Conservation (phyloP, 1,140 invertebrate species). For the Bombus picipes region DNA sequence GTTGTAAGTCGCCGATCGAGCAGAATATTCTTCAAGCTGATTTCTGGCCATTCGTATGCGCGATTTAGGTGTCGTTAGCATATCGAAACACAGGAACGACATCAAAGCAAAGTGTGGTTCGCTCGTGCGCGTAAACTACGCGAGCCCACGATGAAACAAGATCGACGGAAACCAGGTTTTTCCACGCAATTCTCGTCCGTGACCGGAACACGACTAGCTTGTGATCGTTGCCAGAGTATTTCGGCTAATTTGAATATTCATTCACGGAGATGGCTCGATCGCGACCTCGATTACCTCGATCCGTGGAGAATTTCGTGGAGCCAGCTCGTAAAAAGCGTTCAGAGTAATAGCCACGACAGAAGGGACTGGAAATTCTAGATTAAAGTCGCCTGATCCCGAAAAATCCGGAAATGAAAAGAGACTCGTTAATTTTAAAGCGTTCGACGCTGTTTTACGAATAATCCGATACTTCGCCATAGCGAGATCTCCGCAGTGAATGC, state of each 20-base stretch:
- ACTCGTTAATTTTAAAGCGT: background rate
- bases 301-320: background rate
- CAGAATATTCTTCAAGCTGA: background rate
- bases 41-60: background rate
- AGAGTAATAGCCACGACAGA: background rate
- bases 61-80: background rate
- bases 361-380: background rate
- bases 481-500: background rate
- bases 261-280: background rate
- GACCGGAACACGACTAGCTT: background rate
- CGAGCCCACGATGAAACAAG: background rate
- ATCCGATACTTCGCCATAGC: background rate
- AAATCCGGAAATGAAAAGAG: background rate
- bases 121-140: background rate
- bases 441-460: background rate
- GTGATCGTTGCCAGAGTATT: background rate
- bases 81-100: background rate
- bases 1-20: background rate
- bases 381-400: background rate
- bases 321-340: background rate
- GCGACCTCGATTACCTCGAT: background rate
- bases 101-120: background rate
- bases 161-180: background rate
- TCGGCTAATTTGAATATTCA: background rate
- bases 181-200: no score